Conservation (phyloP, 2,888 invertebrate species). For the Mythimna impura region DNA sequence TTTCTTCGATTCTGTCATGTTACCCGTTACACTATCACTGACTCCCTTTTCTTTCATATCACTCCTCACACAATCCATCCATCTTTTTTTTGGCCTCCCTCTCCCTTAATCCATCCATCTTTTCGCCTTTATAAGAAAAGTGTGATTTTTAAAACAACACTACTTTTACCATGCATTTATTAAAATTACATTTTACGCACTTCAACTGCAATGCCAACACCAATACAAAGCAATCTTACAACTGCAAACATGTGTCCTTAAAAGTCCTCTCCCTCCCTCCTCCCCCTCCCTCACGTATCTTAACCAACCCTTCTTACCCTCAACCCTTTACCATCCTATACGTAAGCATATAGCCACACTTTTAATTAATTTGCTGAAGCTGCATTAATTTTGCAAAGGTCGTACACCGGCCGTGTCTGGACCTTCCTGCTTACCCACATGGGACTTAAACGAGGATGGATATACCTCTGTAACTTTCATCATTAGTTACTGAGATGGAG, state of each 20-base stretch:
- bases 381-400: slow-evolving; percentile 58
- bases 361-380: slow-evolving; percentile 62
- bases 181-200: background rate
- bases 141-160: background rate
- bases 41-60: too few species aligned
- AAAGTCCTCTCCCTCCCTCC: slow-evolving; percentile 2
- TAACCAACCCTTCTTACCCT: slow-evolving; percentile 42
- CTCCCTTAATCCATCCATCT: too few species aligned
- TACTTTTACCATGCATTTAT: background rate
- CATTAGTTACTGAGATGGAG: slow-evolving; percentile 27
- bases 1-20: too few species aligned
- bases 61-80: too few species aligned
- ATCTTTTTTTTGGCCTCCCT: too few species aligned
- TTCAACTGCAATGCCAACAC: background rate
- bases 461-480: slow-evolving; percentile 23
- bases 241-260: slow-evolving; percentile 58
- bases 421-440: slow-evolving; percentile 24
- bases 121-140: too few species aligned
- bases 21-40: too few species aligned
- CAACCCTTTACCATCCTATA: slow-evolving; percentile 20
- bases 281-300: slow-evolving; percentile 17
- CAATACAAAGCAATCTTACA: slow-evolving; percentile 66
- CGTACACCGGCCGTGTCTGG: slow-evolving; percentile 18
- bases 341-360: slow-evolving; percentile 22
- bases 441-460: slow-evolving; percentile 31